Conservation (phyloP, 2,113 vertebrate genomes). For the Eulemur rufifrons region DNA sequence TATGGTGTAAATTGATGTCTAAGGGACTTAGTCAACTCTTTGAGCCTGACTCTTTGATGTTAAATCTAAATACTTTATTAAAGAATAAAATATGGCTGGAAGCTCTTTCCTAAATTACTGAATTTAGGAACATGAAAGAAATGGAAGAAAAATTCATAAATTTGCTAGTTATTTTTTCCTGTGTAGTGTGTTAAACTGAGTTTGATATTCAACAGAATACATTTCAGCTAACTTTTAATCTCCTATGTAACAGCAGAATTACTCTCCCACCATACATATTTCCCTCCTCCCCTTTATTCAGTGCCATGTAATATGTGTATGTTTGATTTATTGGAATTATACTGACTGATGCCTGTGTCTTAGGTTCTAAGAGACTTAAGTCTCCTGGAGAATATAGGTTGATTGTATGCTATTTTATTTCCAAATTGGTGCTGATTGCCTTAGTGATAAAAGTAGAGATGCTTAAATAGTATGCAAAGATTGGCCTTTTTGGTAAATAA, state of each 20-base stretch:
- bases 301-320: background rate
- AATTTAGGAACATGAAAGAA: slow-evolving; percentile 9
- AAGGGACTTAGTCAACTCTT: background rate
- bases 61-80: slow-evolving; percentile 38
- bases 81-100: background rate
- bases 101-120: background rate
- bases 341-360: background rate
- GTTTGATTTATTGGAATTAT: background rate
- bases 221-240: background rate
- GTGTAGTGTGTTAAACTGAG: background rate
- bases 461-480: background rate
- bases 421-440: background rate
- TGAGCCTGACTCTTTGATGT: background rate
- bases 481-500: background rate
- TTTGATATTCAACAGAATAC: background rate
- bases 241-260: background rate
- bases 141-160: background rate
- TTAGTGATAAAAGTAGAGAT: slow-evolving; percentile 15
- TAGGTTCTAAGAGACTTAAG: background rate
- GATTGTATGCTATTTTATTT: slow-evolving; percentile 23
- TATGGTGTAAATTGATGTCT: background rate
- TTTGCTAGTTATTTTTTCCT: slow-evolving; percentile 27
- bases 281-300: background rate
- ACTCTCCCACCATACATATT: background rate
- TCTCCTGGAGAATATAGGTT: background rate